A percentile compares a stretch with the other conserved stretches of the same genome.
phyloP scores from a whole-genome alignment of 2,888 invertebrate species.

The Noctua janthe region DNA sequence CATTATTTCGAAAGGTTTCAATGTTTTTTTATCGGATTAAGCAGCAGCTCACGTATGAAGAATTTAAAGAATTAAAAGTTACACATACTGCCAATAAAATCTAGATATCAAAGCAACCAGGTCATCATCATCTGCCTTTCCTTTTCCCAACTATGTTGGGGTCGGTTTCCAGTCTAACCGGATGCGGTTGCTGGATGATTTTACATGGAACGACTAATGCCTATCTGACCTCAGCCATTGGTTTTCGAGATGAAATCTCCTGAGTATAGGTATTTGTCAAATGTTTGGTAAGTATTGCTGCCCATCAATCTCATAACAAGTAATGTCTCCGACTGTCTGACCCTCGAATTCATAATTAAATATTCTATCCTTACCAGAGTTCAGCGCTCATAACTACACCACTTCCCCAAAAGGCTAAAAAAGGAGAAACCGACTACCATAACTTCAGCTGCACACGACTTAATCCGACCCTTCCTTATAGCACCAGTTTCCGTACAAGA shows the following conservation, averaged over 20 bases:
- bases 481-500: slow-evolving; percentile 20
- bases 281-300: background rate
- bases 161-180: too few species aligned
- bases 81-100: background rate
- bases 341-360: background rate
- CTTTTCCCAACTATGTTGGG: too few species aligned
- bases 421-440: background rate
- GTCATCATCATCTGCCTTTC: too few species aligned
- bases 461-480: slow-evolving; percentile 18
- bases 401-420: background rate
- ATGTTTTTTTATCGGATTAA: background rate
- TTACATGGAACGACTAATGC: too few species aligned
- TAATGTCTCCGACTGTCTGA: background rate
- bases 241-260: background rate
- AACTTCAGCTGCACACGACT: background rate
- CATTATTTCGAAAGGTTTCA: slow-evolving; percentile 8
- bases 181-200: too few species aligned
- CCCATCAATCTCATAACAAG: background rate
- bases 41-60: background rate
- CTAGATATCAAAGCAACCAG: background rate
- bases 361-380: background rate
- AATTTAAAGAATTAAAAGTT: background rate
- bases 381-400: background rate
- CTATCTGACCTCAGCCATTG: too few species aligned
- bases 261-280: background rate